Conservation (phyloP, 2,888 invertebrate species). For the Trypoxylon attenuatum region DNA sequence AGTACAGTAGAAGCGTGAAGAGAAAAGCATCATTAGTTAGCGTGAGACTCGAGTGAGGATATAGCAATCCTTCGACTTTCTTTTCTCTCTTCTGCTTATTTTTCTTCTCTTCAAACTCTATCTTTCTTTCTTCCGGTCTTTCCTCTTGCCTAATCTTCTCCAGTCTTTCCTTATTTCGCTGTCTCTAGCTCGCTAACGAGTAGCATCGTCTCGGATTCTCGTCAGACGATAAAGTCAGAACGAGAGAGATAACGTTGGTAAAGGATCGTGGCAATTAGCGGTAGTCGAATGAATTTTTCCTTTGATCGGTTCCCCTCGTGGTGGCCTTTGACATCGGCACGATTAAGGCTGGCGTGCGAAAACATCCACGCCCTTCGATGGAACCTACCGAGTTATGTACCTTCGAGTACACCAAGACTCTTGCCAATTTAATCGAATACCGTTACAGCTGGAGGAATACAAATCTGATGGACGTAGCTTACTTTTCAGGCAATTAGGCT, state of each 20-base stretch:
- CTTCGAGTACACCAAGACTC: too few species aligned
- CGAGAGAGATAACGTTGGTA: too few species aligned
- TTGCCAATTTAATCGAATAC: too few species aligned
- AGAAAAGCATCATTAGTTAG: slow-evolving; percentile 71
- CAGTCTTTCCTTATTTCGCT: background rate
- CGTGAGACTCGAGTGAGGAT: slow-evolving; percentile 58
- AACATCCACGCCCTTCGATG: too few species aligned
- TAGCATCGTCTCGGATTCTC: too few species aligned
- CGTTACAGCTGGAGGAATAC: too few species aligned
- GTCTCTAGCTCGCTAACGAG: background rate
- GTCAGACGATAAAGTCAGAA: too few species aligned
- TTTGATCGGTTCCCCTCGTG: slow-evolving; percentile 26
- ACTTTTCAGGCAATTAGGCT: too few species aligned
- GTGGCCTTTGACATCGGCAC: too few species aligned
- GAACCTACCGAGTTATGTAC: too few species aligned
- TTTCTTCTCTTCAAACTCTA: slow-evolving; percentile 1
- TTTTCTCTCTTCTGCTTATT: slow-evolving; percentile 24
- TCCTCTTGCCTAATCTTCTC: slow-evolving; percentile 1
- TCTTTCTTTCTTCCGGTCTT: background rate
- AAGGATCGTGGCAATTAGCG: slow-evolving; percentile 39
- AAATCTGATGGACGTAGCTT: too few species aligned
- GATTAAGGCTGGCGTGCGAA: too few species aligned
- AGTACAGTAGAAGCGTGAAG: slow-evolving; percentile 56
- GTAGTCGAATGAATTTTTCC: slow-evolving; percentile 30
- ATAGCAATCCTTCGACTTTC: slow-evolving; percentile 33